phyloP scores from a whole-genome alignment of 2,888 invertebrate genomes.

The Platerodrilus igneus region DNA sequence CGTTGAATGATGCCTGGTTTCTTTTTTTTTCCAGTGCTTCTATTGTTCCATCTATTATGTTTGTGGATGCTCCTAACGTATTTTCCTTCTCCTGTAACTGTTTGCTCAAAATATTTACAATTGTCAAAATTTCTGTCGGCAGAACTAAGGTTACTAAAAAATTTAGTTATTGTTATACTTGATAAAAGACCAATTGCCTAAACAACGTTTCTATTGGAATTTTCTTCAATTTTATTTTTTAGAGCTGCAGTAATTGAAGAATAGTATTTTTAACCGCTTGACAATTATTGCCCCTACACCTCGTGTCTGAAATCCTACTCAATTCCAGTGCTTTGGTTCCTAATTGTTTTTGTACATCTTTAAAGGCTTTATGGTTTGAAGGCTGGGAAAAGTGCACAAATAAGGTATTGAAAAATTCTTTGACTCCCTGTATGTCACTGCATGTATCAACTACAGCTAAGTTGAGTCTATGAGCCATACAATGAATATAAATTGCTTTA shows the following conservation, averaged over 20 bases:
- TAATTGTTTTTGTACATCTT: conserved; percentile 2
- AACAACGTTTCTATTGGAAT: not conserved
- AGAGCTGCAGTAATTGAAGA: conserved; percentile 1
- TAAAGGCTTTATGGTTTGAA: conserved; percentile 3
- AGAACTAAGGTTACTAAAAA: not conserved
- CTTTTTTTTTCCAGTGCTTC: conserved; percentile 4
- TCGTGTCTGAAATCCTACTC: conserved; percentile 1
- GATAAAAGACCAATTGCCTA: conserved; percentile 3
- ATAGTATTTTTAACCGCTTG: conserved; percentile 5
- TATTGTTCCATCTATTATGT: conserved; percentile 7
- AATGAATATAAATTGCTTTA: not conserved
- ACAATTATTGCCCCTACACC: conserved; percentile 3
- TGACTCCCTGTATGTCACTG: conserved; percentile 2
- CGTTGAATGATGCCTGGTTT: conserved; percentile 6
- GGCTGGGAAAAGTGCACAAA: conserved; percentile 6
- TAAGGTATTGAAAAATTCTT: conserved; percentile 8
- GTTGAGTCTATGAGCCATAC: conserved; percentile 1
- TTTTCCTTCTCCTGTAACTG: conserved; percentile 2
- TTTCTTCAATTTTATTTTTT: conserved; percentile 1
- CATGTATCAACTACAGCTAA: conserved; percentile 6
- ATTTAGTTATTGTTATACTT: conserved; percentile 1
- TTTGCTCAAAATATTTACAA: conserved; percentile 1
- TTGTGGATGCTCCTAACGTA: conserved; percentile 6
- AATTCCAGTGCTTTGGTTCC: not conserved
- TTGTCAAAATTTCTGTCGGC: not conserved